phyloP scores from a whole-genome alignment of 2,888 invertebrate species.

The Drosophila pseudotalamancana region DNA sequence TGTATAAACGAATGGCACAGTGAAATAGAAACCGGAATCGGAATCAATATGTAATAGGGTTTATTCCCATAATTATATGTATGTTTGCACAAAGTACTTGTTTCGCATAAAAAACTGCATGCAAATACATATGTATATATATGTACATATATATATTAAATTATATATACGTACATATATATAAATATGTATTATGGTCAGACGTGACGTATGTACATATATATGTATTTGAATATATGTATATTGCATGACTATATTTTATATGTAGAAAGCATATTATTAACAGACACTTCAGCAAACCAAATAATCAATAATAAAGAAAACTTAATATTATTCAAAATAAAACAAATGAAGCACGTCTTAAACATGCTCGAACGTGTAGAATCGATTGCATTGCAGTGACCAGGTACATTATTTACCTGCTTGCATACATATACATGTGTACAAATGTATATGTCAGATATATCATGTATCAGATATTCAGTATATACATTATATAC shows the following conservation, averaged over 20 bases:
- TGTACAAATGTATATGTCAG: background rate
- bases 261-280: slow-evolving; percentile 3
- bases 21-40: slow-evolving; percentile 71
- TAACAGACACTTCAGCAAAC: slow-evolving; percentile 24
- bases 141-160: background rate
- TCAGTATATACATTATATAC: no score
- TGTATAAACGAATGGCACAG: slow-evolving; percentile 64
- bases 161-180: background rate
- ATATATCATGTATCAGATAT: background rate
- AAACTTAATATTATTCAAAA: slow-evolving; percentile 24
- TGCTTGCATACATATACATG: background rate
- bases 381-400: slow-evolving; percentile 15
- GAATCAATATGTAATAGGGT: slow-evolving; percentile 54
- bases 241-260: no score
- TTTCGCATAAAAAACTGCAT: slow-evolving; percentile 3
- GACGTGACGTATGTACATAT: slow-evolving; percentile 1
- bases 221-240: no score
- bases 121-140: background rate
- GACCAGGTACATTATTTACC: background rate
- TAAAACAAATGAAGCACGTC: slow-evolving; percentile 41
- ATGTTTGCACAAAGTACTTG: slow-evolving; percentile 35
- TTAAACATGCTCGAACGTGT: slow-evolving; percentile 29
- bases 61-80: slow-evolving; percentile 46
- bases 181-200: background rate
- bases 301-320: slow-evolving; percentile 34